These are phyloP conservation scores for Fulmarus glacialis DNA, from an alignment of 2,113 vertebrate species.

Conservation along the genomic window DNA sequence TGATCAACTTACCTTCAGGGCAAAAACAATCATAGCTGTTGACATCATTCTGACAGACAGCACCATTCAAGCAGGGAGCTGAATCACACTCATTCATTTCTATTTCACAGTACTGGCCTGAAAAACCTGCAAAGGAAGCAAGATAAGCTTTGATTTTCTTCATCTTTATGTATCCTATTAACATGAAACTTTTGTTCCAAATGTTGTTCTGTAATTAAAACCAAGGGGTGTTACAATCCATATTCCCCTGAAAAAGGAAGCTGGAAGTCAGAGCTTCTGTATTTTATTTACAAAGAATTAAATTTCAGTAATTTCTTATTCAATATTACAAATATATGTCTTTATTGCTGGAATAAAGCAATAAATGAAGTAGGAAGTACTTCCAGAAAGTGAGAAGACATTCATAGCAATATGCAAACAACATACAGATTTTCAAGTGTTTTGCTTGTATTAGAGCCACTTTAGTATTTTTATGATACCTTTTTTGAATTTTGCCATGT, in stretches of 20 bases:
- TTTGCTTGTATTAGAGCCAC: not conserved
- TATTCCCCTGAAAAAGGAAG: not conserved
- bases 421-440: not conserved
- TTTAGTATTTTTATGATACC: not conserved
- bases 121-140: slow-evolving; percentile 67
- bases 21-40: slow-evolving; percentile 78
- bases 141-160: slow-evolving; percentile 43
- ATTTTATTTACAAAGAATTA: not conserved
- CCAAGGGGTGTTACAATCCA: rapidly evolving
- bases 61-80: slow-evolving; percentile 75
- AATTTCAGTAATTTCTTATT: not conserved
- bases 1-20: slow-evolving; percentile 71
- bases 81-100: slow-evolving; percentile 75
- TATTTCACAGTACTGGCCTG: slow-evolving; percentile 71
- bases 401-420: not conserved
- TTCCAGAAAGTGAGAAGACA: not conserved
- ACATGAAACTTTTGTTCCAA: not conserved
- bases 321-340: not conserved
- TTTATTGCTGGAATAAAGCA: not conserved
- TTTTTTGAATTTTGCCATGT: not conserved
- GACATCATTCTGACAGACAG: slow-evolving; percentile 74
- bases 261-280: not conserved
- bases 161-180: not conserved
- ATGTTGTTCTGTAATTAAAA: not conserved
- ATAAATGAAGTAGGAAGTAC: not conserved